phyloP scores from a whole-genome alignment of 92 coral and sea anemone species.

The Micromussa lordhowensis region DNA sequence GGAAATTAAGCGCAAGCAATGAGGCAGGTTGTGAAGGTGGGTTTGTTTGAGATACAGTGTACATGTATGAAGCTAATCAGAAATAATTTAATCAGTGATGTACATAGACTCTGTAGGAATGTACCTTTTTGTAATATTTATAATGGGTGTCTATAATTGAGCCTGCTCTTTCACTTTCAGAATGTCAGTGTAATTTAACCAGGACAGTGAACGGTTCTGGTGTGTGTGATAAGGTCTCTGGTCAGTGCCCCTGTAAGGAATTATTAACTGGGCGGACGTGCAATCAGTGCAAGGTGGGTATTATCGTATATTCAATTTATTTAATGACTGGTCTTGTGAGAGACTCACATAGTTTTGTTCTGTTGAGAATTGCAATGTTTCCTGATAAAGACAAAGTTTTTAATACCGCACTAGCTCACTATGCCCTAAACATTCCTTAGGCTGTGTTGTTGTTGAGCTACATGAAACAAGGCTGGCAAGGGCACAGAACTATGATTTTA shows the following conservation, averaged over 20 bases:
- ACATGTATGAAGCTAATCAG: too few species aligned
- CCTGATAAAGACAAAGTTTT: too few species aligned
- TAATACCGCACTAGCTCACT: too few species aligned
- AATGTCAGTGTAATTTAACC: slow-evolving; percentile 70
- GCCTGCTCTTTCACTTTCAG: slow-evolving; percentile 36
- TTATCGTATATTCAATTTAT: not conserved
- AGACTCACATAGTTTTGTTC: too few species aligned
- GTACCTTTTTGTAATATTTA: not conserved
- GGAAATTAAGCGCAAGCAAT: slow-evolving; percentile 78
- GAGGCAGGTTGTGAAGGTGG: slow-evolving; percentile 90
- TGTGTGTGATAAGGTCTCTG: slow-evolving; percentile 76
- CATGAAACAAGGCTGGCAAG: too few species aligned
- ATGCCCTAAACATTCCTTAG: too few species aligned
- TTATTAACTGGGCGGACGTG: slow-evolving; percentile 75
- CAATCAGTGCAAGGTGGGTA: slow-evolving; percentile 77
- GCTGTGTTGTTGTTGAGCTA: too few species aligned
- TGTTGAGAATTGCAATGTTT: too few species aligned
- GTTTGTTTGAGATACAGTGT: not conserved
- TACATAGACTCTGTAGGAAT: not conserved
- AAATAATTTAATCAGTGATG: too few species aligned
- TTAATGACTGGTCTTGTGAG: too few species aligned
- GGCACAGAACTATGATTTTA: too few species aligned
- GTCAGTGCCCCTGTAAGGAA: slow-evolving; percentile 87
- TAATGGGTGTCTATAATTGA: not conserved
- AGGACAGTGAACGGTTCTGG: slow-evolving; percentile 82